Percentiles rank a stretch among this genome's conserved stretches.
Conservation (phyloP, 2,888 invertebrate species). For the Brachylomia viminalis region DNA sequence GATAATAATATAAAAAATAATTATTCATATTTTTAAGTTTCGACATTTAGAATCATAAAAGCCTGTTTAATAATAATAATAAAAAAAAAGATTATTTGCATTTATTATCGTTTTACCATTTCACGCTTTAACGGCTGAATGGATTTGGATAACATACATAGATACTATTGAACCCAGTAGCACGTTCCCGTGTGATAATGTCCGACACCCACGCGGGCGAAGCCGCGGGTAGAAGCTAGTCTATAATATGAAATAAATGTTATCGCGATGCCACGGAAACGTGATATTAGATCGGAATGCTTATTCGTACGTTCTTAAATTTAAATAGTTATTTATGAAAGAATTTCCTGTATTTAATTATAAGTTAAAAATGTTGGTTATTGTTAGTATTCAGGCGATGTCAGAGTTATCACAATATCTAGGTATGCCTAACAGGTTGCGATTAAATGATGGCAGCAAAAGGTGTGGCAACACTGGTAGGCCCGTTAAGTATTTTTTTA, state of each 20-base stretch:
- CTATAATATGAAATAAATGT: constrained; percentile 47
- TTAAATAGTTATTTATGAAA: constrained; percentile 57
- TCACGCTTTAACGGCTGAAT: too few species aligned
- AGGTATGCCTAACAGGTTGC: constrained; percentile 33
- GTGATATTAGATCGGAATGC: constrained; percentile 65
- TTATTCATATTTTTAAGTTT: too few species aligned
- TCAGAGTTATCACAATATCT: constrained; percentile 49
- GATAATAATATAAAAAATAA: too few species aligned
- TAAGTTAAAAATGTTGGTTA: constrained; percentile 45
- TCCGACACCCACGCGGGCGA: too few species aligned
- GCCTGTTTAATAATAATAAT: too few species aligned
- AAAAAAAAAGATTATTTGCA: too few species aligned
- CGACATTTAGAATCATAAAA: too few species aligned
- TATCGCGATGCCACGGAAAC: constrained; percentile 62
- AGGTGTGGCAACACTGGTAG: constrained; percentile 32
- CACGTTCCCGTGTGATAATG: too few species aligned
- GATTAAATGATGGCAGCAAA: constrained; percentile 14
- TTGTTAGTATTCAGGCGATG: constrained; percentile 56
- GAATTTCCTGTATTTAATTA: constrained; percentile 53
- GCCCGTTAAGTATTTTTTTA: not conserved
- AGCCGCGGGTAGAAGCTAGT: too few species aligned
- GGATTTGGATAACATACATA: too few species aligned
- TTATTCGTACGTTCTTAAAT: constrained; percentile 48
- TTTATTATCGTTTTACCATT: too few species aligned
- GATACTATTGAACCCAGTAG: too few species aligned